A percentile compares a stretch with the other conserved stretches of the same genome.
Evolutionary conservation across 2,113 vertebrate species (phyloP).

Genomic region (Columba janthina): DNA sequence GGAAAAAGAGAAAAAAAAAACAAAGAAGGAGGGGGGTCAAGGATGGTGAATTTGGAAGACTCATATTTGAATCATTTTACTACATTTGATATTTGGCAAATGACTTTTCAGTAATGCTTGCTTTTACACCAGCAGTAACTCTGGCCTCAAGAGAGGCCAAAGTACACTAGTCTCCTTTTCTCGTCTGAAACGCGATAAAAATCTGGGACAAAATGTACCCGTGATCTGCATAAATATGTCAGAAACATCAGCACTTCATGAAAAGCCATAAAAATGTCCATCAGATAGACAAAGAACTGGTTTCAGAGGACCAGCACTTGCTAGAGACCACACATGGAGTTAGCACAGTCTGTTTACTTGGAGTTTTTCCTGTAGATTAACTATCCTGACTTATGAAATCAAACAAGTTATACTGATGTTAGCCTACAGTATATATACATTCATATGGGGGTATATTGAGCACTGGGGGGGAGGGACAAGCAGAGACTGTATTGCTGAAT

Average conservation of each 20-base stretch:
- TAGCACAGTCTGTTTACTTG: neutral
- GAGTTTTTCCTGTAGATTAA: neutral
- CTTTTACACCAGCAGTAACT: neutral
- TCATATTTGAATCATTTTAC: neutral
- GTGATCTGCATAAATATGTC: neutral
- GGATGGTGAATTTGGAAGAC: neutral
- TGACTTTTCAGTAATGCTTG: neutral
- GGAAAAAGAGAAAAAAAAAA: neutral
- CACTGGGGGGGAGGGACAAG: neutral
- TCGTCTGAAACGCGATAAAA: neutral
- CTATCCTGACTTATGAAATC: neutral
- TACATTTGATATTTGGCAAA: neutral
- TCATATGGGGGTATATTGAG: neutral
- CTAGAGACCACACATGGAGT: neutral
- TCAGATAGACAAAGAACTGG: neutral
- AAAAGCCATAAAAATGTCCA: neutral
- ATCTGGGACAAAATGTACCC: neutral
- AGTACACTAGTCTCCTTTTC: neutral
- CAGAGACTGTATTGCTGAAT: neutral
- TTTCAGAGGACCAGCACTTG: neutral
- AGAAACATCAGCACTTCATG: neutral
- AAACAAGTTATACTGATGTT: neutral
- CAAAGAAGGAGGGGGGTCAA: rapidly evolving
- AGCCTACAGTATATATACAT: neutral
- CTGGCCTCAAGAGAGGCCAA: neutral